Evolutionary conservation across 1,140 invertebrate species (phyloP).

Genomic region (Cataglyphis hispanica): DNA sequence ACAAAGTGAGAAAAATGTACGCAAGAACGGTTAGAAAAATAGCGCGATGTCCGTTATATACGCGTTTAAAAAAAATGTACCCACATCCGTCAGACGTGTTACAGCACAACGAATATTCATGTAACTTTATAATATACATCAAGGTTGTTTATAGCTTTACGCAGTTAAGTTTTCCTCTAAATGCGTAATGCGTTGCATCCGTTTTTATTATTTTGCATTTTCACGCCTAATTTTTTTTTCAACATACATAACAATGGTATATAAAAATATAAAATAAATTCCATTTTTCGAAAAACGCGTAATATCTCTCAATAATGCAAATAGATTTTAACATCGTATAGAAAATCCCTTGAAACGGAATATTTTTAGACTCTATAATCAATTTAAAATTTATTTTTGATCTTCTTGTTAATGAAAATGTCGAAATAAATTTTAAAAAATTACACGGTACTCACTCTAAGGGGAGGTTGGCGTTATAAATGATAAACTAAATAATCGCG

Average conservation of each 20-base stretch:
- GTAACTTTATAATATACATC: not conserved
- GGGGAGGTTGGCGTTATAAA: not conserved
- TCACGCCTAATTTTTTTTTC: not conserved
- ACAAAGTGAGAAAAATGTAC: not conserved
- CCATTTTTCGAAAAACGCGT: not conserved
- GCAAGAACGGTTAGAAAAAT: not conserved
- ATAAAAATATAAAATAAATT: not conserved
- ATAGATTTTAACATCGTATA: not conserved
- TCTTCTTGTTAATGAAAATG: not conserved
- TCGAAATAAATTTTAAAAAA: not conserved
- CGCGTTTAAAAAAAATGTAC: not conserved
- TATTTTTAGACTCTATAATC: not conserved
- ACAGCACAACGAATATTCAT: not conserved
- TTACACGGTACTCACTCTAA: not conserved
- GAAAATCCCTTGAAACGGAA: not conserved
- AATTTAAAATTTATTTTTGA: not conserved
- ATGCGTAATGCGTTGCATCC: slow-evolving; percentile 10
- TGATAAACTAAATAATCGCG: slow-evolving; percentile 30
- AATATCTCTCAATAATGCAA: not conserved
- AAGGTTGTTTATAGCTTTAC: not conserved
- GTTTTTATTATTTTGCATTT: not conserved
- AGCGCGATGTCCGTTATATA: not conserved
- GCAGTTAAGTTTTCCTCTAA: slow-evolving; percentile 1
- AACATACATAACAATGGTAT: not conserved
- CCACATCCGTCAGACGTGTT: not conserved